phyloP scores from a whole-genome alignment of 2,797 vertebrate genomes.

The Podargus strigoides region DNA sequence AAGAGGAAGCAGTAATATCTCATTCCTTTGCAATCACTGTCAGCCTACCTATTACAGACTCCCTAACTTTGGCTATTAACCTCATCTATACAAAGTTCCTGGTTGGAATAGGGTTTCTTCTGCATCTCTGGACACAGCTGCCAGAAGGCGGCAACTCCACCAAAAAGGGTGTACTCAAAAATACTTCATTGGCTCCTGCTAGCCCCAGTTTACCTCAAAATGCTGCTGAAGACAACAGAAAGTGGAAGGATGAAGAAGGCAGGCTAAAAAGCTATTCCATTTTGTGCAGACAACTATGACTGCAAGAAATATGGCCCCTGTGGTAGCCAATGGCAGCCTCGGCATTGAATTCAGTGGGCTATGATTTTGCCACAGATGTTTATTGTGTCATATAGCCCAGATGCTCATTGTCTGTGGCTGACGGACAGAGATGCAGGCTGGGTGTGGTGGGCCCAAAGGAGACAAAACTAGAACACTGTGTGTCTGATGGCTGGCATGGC shows the following conservation, averaged over 20 bases:
- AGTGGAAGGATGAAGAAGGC: neutral
- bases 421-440: neutral
- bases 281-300: neutral
- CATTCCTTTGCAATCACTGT: neutral
- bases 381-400: slow-evolving; percentile 25
- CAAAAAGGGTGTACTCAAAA: neutral
- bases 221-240: neutral
- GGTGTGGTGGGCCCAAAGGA: neutral
- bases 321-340: neutral
- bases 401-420: neutral
- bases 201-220: neutral
- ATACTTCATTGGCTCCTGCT: neutral
- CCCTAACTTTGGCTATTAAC: neutral
- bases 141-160: neutral
- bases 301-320: neutral
- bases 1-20: neutral
- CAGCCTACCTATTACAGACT: neutral
- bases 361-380: neutral
- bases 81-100: neutral
- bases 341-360: neutral
- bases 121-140: neutral
- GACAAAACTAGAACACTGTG: neutral
- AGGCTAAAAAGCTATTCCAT: neutral
- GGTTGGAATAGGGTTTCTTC: neutral
- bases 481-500: neutral